Base-by-base conservation (phyloP, 2,113 vertebrate genomes). In the Oplegnathus fasciatus region DNA sequence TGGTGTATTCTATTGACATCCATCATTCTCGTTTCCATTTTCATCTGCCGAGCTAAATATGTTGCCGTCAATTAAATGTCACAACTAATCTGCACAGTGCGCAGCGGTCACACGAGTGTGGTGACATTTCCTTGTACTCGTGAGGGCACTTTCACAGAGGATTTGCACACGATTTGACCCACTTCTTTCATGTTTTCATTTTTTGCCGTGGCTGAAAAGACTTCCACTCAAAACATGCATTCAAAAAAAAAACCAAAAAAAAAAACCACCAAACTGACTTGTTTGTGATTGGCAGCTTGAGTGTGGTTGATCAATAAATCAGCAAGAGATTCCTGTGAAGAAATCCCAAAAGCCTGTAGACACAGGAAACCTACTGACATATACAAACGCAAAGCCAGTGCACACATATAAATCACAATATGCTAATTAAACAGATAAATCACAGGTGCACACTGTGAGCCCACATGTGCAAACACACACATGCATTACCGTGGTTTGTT, bases 1-100 rank as follows among this genome's bases (percentile, higher is more conserved):
- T 72, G 62, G 57, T 50, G 42, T 72, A 26, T 82, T 86, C 75
- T 75, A 80, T 76, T 83, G 83, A 64, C 68, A 74, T 75, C 74
- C 13, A 77, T 89, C 80, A 64, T 64, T 80, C 48, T 75, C 30
- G 57, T 80, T 75, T 80, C 65, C 58, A 66, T 69, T 78, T 77
- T 46, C 58, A 44, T 61, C 60, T 22, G 66, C 37, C 0, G n/a
- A 58, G 32, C 17, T 70, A 55, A 85, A 83, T 70, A 67, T 26
- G 60, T 48, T 30, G n/a, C 48, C 28, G 32, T 66, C 54, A 42
- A 26, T 72, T 10, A 70, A 74, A 69, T 50, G 50, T 60, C 67
- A 70, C 1, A 57, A 75, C 73, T 64, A 78, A 82, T 78, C 37
- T 74, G 66, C 64, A 24, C 8, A 0, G 40, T 26, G 61, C 42